Evolutionary conservation across 1,140 invertebrate species (phyloP).

Genomic region (Reticulitermes speratus): DNA sequence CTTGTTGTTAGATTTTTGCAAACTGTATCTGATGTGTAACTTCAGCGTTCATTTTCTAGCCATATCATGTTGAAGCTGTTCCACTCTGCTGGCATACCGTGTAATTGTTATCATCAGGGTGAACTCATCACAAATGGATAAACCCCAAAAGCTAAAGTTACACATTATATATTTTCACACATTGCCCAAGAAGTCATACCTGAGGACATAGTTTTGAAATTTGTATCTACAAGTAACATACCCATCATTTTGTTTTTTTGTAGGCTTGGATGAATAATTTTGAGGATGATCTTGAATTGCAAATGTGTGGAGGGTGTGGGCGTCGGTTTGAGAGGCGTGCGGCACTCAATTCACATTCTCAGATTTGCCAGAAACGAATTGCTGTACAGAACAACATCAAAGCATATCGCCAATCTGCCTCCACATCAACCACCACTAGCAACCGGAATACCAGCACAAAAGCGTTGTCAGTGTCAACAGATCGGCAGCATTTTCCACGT

Average conservation of each 20-base stretch:
- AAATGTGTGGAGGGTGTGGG: slow-evolving; percentile 65
- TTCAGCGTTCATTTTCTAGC: too few species aligned
- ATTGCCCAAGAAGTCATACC: too few species aligned
- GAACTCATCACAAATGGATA: too few species aligned
- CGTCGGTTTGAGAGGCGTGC: slow-evolving; percentile 65
- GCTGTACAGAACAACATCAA: slow-evolving; percentile 21
- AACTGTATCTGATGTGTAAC: too few species aligned
- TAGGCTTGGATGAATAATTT: slow-evolving; percentile 60
- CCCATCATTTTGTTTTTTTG: slow-evolving; percentile 26
- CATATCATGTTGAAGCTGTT: too few species aligned
- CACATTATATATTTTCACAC: too few species aligned
- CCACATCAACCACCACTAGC: not conserved
- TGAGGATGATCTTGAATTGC: slow-evolving; percentile 55
- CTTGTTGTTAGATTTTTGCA: too few species aligned
- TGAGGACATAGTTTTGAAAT: too few species aligned
- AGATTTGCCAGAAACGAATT: slow-evolving; percentile 46
- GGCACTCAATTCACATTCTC: slow-evolving; percentile 62
- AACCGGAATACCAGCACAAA: not conserved
- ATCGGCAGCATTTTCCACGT: not conserved
- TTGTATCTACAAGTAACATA: too few species aligned
- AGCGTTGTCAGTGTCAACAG: not conserved
- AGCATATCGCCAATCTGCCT: not conserved
- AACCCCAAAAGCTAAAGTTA: too few species aligned
- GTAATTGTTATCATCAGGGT: too few species aligned
- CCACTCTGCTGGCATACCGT: too few species aligned